A percentile compares a stretch with the other conserved stretches of the same genome.
These are phyloP conservation scores for Elmis aenea DNA, from an alignment of 2,888 invertebrate genomes.

Conservation along the genomic window DNA sequence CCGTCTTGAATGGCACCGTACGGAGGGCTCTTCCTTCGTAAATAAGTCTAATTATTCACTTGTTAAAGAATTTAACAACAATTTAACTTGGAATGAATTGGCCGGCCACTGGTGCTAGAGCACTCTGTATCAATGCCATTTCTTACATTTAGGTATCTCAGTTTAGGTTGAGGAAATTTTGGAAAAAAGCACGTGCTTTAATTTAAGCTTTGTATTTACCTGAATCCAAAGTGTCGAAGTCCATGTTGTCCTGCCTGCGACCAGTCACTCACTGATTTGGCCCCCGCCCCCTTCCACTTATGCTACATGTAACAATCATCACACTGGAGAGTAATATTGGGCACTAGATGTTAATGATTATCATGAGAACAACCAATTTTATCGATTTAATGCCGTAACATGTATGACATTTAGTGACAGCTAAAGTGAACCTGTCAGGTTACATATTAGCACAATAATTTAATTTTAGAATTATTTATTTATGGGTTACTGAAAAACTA, in stretches of 20 bases:
- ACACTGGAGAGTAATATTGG: slow-evolving; percentile 29
- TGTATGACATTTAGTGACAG: no score
- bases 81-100: slow-evolving; percentile 29
- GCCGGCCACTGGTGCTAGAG: slow-evolving; percentile 24
- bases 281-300: slow-evolving; percentile 27
- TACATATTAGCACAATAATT: no score
- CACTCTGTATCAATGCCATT: no score
- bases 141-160: no score
- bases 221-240: slow-evolving; percentile 44
- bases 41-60: slow-evolving; percentile 38
- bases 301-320: slow-evolving; percentile 22
- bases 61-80: slow-evolving; percentile 35
- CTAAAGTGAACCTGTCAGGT: no score
- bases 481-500: no score
- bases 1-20: no score
- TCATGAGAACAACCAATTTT: no score
- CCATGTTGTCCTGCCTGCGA: slow-evolving; percentile 32
- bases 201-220: slow-evolving; percentile 33
- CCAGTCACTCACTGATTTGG: slow-evolving; percentile 33
- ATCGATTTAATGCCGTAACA: no score
- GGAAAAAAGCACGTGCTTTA: slow-evolving; percentile 2
- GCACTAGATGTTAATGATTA: no score
- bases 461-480: no score
- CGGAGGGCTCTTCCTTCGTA: slow-evolving; percentile 10
- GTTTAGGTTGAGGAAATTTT: no score